These are phyloP conservation scores for Limenitis camilla DNA, from an alignment of 2,888 invertebrate species.

Conservation along the genomic window DNA sequence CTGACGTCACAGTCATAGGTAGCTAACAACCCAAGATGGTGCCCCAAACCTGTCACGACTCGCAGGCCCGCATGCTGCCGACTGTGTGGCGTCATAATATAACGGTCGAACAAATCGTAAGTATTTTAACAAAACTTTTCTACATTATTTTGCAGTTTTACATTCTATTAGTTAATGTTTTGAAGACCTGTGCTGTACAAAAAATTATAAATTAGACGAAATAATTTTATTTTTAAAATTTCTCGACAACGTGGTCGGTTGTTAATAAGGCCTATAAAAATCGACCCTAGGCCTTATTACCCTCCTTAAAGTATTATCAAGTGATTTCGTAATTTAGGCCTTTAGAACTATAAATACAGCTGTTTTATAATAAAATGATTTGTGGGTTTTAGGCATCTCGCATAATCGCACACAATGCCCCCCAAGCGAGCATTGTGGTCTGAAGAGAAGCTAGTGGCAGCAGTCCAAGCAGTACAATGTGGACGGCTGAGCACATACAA, in stretches of 20 bases:
- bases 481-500: too few relatives aligned
- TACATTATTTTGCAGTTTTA: background rate
- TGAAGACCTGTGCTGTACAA: background rate
- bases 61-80: background rate
- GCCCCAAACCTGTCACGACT: background rate
- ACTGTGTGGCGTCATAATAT: background rate
- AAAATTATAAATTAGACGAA: background rate
- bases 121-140: background rate
- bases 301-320: too few relatives aligned
- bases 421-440: too few relatives aligned
- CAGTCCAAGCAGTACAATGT: too few relatives aligned
- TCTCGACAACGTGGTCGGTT: conserved; percentile 5
- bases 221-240: background rate
- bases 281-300: too few relatives aligned
- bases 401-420: too few relatives aligned
- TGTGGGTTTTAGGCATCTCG: too few relatives aligned
- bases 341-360: too few relatives aligned
- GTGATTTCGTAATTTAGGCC: too few relatives aligned
- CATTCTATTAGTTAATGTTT: background rate
- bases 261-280: too few relatives aligned
- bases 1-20: conserved; percentile 1
- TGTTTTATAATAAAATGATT: too few relatives aligned
- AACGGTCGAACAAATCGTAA: background rate
- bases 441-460: too few relatives aligned
- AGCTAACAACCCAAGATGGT: conserved; percentile 1